Base-by-base conservation (phyloP, 2,113 vertebrate genomes). In the Isurus oxyrinchus region DNA sequence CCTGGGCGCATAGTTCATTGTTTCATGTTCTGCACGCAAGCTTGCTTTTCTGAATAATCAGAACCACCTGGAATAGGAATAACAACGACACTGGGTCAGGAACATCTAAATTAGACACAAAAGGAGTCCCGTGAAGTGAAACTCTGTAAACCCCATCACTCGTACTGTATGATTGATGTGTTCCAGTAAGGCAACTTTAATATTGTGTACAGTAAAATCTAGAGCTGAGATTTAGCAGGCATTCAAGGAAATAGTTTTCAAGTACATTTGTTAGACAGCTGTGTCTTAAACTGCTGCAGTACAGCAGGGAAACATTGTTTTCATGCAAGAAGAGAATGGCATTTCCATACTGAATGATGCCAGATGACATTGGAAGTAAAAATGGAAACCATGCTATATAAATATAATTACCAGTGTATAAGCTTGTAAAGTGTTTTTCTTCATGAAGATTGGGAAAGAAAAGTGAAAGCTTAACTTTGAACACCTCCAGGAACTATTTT, bases 21-120 rank as follows among this genome's bases (percentile, higher is more conserved):
- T 98, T 98, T 96, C 96, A 97, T 96, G 96, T 97, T 98, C 97
- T 97, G 97, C 97, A 97, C 0, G 76, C 97, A 97, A 97, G 97
- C 93, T 96, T 98, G 97, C 96, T 97, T 98, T 98, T 96, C 97
- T 97, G 97, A 97, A 97, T 98, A 98, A 98, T 97, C 97, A 98
- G 97, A 98, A 98, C 97, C 98, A 98, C 97, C 97, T 98, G 97
- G 97, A 96, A 96, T 96, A 97, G 97, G 96, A 96, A 97, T 96
- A 97, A 96, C 97, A 98, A 86, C 97, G 97, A 97, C 97, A 97
- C 95, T 93, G 97, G 98, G 97, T 98, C 97, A 97, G 97, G 97
- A 97, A 97, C 96, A 97, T 96, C 96, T 97, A 97, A 98, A 97
- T 97, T 97, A 97, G 97, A 97, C 96, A 97, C 94, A 97, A 93